Conservation (phyloP, 2,888 invertebrate genomes). For the Hypsopygia costalis region DNA sequence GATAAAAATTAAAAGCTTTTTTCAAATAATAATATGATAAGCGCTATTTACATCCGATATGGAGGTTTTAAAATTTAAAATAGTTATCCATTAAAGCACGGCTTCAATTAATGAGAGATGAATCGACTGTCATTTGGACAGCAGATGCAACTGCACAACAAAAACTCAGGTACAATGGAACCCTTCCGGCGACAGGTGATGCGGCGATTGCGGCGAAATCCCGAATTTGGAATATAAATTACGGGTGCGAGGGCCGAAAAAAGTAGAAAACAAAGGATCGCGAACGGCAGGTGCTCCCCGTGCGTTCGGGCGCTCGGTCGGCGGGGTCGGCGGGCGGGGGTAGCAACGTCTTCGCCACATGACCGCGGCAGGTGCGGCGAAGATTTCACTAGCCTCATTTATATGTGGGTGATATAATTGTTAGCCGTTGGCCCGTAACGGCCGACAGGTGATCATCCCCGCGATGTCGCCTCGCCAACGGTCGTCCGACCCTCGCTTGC, state of each 20-base stretch:
- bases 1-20: no score
- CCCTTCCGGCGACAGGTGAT: slow-evolving; percentile 80
- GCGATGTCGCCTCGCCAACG: slow-evolving; percentile 62
- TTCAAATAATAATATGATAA: background rate
- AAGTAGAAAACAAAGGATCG: slow-evolving; percentile 71
- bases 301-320: slow-evolving; percentile 8
- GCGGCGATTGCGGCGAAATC: slow-evolving; percentile 72
- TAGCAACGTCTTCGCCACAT: slow-evolving; percentile 78
- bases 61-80: no score
- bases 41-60: background rate
- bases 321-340: slow-evolving; percentile 37
- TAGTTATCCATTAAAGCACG: slow-evolving; percentile 37
- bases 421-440: slow-evolving; percentile 78
- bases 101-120: slow-evolving; percentile 53
- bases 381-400: slow-evolving; percentile 67
- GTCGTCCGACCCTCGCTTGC: slow-evolving; percentile 61
- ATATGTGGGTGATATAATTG: slow-evolving; percentile 78
- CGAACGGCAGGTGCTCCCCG: slow-evolving; percentile 66
- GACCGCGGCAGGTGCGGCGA: slow-evolving; percentile 74
- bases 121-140: slow-evolving; percentile 62
- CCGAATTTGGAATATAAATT: slow-evolving; percentile 71
- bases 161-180: slow-evolving; percentile 71
- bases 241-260: slow-evolving; percentile 61
- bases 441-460: slow-evolving; percentile 77
- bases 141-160: slow-evolving; percentile 69